Conservation (phyloP, 2,888 invertebrate genomes). For the Nebria salina region DNA sequence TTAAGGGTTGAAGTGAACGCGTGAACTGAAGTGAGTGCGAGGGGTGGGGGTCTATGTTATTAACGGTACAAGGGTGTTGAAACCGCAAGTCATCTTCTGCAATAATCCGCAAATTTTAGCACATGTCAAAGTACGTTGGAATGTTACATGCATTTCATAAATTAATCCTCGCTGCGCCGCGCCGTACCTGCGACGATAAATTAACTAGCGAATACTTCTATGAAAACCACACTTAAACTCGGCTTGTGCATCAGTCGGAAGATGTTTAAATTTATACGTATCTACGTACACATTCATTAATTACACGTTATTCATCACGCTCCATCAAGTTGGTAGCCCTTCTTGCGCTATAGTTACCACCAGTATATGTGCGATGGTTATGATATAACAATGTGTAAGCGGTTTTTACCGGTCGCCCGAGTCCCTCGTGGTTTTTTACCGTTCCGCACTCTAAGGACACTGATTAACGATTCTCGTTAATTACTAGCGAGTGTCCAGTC, state of each 20-base stretch:
- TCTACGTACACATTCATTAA: background rate
- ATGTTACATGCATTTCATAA: background rate
- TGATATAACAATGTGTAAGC: constrained; percentile 28
- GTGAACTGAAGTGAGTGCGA: background rate
- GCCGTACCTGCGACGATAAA: background rate
- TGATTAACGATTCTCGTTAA: constrained; percentile 58
- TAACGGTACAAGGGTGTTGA: constrained; percentile 37
- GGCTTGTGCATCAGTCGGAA: background rate
- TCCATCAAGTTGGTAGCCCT: constrained; percentile 3
- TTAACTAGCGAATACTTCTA: background rate
- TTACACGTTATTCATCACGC: constrained; percentile 2
- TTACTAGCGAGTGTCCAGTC: constrained; percentile 55
- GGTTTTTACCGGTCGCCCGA: constrained; percentile 35
- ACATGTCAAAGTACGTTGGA: background rate
- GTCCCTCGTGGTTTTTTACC: constrained; percentile 30
- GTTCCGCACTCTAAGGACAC: constrained; percentile 34
- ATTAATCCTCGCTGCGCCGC: background rate
- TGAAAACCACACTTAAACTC: background rate
- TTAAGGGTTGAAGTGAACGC: background rate
- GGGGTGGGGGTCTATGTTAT: constrained; percentile 29
- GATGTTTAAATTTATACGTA: too few species aligned
- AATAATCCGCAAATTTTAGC: constrained; percentile 36
- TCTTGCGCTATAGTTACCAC: constrained; percentile 21
- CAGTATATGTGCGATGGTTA: constrained; percentile 15
- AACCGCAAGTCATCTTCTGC: constrained; percentile 39